Conservation (phyloP, 1,140 invertebrate species). For the Halesus radiatus region DNA sequence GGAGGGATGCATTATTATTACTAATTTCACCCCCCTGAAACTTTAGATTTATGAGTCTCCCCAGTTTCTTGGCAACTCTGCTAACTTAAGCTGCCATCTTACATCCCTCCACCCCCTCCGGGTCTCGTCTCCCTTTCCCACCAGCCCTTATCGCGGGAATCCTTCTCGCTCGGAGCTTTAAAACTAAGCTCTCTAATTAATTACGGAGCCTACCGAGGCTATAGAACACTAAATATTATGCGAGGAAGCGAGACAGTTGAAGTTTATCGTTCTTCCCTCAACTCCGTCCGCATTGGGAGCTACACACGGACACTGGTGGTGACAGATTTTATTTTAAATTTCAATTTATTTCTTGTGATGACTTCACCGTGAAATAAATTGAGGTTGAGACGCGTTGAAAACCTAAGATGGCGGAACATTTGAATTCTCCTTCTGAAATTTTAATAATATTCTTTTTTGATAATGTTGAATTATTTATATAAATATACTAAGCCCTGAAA, state of each 20-base stretch:
- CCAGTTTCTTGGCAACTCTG: constrained; percentile 25
- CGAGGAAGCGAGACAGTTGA: constrained; percentile 14
- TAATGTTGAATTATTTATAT: too few relatives aligned
- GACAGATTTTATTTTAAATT: constrained; percentile 42
- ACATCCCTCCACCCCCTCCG: constrained; percentile 11
- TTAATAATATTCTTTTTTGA: too few relatives aligned
- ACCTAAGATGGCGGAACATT: background rate
- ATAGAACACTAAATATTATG: constrained; percentile 27
- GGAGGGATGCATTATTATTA: constrained; percentile 19
- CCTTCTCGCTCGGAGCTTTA: constrained; percentile 47
- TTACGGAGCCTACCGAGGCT: constrained; percentile 49
- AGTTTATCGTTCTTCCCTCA: constrained; percentile 42
- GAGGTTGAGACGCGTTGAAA: background rate
- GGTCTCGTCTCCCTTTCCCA: constrained; percentile 14
- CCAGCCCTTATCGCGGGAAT: background rate
- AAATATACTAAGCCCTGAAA: too few relatives aligned
- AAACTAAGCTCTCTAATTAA: constrained; percentile 59
- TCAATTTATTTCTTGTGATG: constrained; percentile 29
- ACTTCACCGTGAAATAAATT: constrained; percentile 12
- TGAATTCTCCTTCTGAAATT: background rate
- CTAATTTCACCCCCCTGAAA: constrained; percentile 33
- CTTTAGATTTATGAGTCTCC: constrained; percentile 39
- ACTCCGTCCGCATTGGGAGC: background rate
- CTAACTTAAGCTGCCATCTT: constrained; percentile 46
- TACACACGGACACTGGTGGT: constrained; percentile 1